Conservation (phyloP, 2,113 vertebrate genomes). For the Grammomys surdaster region DNA sequence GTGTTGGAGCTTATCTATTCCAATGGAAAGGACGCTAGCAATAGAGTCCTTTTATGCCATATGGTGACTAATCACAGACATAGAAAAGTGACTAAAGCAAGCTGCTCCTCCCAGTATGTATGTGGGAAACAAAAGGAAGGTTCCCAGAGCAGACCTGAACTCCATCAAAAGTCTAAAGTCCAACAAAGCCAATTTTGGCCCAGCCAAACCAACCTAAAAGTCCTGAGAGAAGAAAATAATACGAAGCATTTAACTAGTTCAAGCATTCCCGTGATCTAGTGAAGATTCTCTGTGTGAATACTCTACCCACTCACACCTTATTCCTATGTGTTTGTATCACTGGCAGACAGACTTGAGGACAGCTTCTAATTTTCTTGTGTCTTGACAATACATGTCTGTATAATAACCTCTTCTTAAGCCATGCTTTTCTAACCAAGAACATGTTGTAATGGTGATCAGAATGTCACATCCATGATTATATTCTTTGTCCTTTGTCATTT, state of each 20-base stretch:
- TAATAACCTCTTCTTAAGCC: not conserved
- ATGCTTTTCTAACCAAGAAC: not conserved
- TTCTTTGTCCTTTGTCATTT: not conserved
- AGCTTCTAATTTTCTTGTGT: not conserved
- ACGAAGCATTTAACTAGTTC: not conserved
- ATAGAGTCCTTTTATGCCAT: not conserved
- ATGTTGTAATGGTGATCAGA: not conserved
- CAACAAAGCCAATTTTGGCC: slow-evolving; percentile 14
- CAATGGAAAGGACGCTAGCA: not conserved
- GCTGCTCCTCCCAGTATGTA: not conserved
- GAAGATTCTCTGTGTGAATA: slow-evolving; percentile 9
- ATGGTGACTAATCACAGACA: not conserved
- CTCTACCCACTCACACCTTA: not conserved
- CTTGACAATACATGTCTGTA: not conserved
- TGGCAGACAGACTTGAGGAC: not conserved
- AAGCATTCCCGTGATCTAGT: slow-evolving; percentile 5
- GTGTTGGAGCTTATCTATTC: not conserved
- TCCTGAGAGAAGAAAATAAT: not conserved
- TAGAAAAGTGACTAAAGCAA: not conserved
- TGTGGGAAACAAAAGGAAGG: not conserved
- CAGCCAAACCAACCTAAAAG: not conserved
- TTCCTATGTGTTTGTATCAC: not conserved
- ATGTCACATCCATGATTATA: not conserved
- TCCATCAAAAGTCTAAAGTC: slow-evolving; percentile 34
- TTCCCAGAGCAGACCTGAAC: not conserved